Conservation (phyloP, 1,140 invertebrate species). For the Sarcophaga bullata region DNA sequence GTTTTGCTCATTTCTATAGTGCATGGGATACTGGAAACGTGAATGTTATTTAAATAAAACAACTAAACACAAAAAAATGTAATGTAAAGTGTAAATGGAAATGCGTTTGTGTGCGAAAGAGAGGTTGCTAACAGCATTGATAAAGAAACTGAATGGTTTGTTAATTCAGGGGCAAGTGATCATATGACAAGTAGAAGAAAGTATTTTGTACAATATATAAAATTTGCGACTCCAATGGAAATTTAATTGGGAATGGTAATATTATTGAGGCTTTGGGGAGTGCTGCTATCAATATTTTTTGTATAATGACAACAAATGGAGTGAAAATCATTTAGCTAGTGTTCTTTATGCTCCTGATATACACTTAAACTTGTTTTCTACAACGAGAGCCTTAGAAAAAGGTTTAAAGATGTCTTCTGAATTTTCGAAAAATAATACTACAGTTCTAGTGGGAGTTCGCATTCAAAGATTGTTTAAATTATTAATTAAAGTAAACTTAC, state of each 20-base stretch:
- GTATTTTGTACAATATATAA: background rate
- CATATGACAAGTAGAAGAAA: slow-evolving; percentile 22
- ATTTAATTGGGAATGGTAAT: background rate
- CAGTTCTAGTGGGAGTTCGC: background rate
- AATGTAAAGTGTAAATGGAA: background rate
- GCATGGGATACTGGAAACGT: background rate
- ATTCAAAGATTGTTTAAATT: background rate
- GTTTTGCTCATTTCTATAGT: background rate
- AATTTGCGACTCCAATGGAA: background rate
- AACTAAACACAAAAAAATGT: background rate
- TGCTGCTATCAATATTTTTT: background rate
- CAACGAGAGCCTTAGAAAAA: slow-evolving; percentile 47
- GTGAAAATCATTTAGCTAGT: slow-evolving; percentile 43
- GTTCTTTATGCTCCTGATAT: slow-evolving; percentile 64
- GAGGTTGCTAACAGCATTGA: background rate
- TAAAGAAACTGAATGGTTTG: slow-evolving; percentile 13
- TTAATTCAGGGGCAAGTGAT: slow-evolving; percentile 29
- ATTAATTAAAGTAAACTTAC: background rate
- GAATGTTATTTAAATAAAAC: background rate
- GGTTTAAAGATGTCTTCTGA: background rate
- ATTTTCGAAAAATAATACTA: background rate
- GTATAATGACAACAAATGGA: slow-evolving; percentile 26
- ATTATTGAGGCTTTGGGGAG: background rate
- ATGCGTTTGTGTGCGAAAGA: slow-evolving; percentile 47
- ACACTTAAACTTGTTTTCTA: slow-evolving; percentile 52